Conservation (phyloP, 2,797 vertebrate species). For the Galaxias olidus region DNA sequence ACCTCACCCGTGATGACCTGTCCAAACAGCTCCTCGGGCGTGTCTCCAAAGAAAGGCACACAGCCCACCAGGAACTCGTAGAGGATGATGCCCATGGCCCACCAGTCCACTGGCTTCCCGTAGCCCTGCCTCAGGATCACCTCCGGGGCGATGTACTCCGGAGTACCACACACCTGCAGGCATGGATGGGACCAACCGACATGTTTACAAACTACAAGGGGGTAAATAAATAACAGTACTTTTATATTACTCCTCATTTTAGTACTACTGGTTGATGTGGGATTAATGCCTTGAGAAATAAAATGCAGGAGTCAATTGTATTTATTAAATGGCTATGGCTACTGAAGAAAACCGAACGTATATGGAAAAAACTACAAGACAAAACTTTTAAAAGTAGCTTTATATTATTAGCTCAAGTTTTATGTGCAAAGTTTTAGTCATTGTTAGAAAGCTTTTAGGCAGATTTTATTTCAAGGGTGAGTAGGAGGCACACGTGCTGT, state of each 20-base stretch:
- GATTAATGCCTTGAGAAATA: too few relatives aligned
- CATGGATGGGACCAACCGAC: background rate
- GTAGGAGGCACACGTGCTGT: constrained; percentile 3
- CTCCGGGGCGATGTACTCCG: constrained; percentile 94
- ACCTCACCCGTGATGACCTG: constrained; percentile 88
- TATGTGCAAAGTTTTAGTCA: too few relatives aligned
- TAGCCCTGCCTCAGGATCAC: constrained; percentile 94
- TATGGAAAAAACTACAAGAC: too few relatives aligned
- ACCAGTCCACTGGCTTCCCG: constrained; percentile 96
- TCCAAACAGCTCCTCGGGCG: constrained; percentile 91
- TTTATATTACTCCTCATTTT: too few relatives aligned
- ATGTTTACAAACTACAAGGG: background rate
- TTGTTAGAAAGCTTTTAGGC: background rate
- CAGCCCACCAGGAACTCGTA: constrained; percentile 95
- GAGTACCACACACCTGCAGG: constrained; percentile 88
- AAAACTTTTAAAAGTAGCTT: too few relatives aligned
- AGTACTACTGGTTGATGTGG: too few relatives aligned
- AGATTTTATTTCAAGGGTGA: background rate
- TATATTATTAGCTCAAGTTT: too few relatives aligned
- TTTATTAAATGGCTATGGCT: too few relatives aligned
- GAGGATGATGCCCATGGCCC: constrained; percentile 95
- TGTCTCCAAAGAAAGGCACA: constrained; percentile 94
- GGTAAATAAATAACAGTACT: background rate
- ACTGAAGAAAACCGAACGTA: too few relatives aligned
- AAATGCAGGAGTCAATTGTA: too few relatives aligned